Evolutionary conservation across 2,888 invertebrate species (phyloP).

Genomic region (Xylota segnis): DNA sequence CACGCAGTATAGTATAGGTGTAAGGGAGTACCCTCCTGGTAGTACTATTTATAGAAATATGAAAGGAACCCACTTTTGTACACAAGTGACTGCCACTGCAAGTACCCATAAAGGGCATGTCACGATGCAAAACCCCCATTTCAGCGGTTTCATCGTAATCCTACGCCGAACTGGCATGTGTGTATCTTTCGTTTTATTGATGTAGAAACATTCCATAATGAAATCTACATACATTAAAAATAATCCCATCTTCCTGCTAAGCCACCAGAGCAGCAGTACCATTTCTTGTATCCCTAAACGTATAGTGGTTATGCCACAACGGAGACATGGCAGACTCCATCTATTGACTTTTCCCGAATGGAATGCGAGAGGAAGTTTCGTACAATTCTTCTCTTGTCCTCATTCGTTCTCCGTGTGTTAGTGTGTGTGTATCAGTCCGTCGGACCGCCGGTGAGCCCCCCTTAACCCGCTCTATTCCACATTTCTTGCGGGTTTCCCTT

Average conservation of each 20-base stretch:
- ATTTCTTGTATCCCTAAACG: constrained; percentile 5
- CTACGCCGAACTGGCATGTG: constrained; percentile 37
- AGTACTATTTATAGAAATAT: no score
- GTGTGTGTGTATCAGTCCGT: constrained; percentile 54
- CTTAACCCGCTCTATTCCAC: background rate
- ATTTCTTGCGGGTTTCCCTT: constrained; percentile 57
- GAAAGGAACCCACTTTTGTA: no score
- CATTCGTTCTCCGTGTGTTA: constrained; percentile 69
- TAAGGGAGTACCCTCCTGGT: no score
- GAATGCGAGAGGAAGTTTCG: constrained; percentile 74
- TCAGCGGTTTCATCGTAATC: constrained; percentile 1
- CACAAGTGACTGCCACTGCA: no score
- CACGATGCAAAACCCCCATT: background rate
- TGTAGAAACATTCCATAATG: constrained; percentile 44
- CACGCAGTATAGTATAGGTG: no score
- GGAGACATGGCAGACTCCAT: constrained; percentile 52
- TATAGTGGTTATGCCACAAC: constrained; percentile 8
- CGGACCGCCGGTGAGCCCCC: background rate
- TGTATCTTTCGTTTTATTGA: constrained; percentile 39
- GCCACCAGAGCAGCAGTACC: background rate
- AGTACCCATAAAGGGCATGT: no score
- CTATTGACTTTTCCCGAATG: constrained; percentile 76
- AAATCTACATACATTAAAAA: constrained; percentile 36
- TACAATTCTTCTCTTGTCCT: constrained; percentile 60
- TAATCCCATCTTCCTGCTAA: constrained; percentile 39